Evolutionary conservation across 2,113 vertebrate genomes (phyloP).

Genomic region (Mus pahari): DNA sequence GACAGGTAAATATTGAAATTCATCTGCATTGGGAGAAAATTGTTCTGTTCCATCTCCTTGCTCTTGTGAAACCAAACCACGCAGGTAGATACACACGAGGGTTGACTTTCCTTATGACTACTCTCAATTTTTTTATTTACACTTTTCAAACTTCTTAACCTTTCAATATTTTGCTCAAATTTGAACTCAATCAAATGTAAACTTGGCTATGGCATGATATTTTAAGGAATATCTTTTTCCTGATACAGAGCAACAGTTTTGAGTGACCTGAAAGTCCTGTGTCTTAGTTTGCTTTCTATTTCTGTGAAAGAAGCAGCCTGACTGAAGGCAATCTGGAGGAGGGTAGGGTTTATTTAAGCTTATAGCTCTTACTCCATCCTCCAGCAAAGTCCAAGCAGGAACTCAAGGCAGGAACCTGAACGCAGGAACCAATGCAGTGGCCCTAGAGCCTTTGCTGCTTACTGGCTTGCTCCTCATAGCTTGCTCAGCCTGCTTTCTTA

Average conservation of each 20-base stretch:
- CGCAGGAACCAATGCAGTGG: not conserved
- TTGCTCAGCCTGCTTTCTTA: not conserved
- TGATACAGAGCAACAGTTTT: not conserved
- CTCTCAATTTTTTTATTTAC: not conserved
- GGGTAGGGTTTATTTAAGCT: too few species aligned
- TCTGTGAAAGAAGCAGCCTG: not conserved
- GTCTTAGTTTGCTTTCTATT: not conserved
- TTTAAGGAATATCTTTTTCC: not conserved
- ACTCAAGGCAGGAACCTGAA: not conserved
- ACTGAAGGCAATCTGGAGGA: too few species aligned
- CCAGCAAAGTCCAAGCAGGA: not conserved
- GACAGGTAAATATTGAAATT: conserved; percentile 64
- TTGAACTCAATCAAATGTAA: not conserved
- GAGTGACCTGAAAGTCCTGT: not conserved
- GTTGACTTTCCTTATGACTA: not conserved
- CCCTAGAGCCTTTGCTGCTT: not conserved
- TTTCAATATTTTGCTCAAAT: not conserved
- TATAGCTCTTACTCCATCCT: not conserved
- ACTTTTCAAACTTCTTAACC: conserved; percentile 30
- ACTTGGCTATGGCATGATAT: not conserved
- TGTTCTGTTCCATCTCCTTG: not conserved
- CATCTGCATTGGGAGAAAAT: conserved; percentile 42
- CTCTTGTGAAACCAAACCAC: conserved; percentile 21
- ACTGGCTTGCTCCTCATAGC: not conserved
- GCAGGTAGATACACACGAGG: not conserved